Evolutionary conservation across 2,797 vertebrate species (phyloP).

Genomic region (Morelia viridis): DNA sequence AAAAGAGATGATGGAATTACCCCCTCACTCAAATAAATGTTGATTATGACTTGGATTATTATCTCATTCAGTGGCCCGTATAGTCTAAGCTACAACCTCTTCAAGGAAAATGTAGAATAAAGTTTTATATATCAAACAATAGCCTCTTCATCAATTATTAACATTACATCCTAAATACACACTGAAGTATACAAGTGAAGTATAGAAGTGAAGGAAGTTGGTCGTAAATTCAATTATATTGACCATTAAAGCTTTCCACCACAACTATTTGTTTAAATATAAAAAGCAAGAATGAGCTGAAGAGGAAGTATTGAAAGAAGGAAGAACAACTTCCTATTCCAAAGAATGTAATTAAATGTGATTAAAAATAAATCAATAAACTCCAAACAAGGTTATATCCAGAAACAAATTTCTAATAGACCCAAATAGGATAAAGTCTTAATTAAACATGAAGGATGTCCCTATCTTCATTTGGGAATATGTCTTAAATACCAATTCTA

Average conservation of each 20-base stretch:
- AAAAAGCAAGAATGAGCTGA: background rate
- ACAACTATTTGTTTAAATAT: background rate
- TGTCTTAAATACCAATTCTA: background rate
- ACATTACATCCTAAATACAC: background rate
- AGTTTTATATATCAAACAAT: background rate
- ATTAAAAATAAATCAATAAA: background rate
- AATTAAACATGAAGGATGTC: slow-evolving; percentile 34
- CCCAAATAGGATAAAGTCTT: slow-evolving; percentile 1
- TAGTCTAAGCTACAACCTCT: background rate
- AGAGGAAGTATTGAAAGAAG: background rate
- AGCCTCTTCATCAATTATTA: background rate
- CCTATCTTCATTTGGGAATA: slow-evolving; percentile 14
- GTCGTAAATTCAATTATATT: background rate
- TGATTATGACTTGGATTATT: too few species aligned
- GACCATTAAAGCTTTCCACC: background rate
- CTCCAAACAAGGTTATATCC: slow-evolving; percentile 17
- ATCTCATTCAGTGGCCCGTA: background rate
- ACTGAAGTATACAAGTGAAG: background rate
- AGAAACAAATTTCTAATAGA: background rate
- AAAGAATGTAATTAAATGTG: background rate
- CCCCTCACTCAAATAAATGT: too few species aligned
- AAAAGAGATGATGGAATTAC: too few species aligned
- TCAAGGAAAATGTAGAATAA: background rate
- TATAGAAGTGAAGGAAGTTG: background rate
- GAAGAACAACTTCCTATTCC: background rate